phyloP scores from a whole-genome alignment of 2,888 invertebrate genomes.

The Amphimallon solstitiale region DNA sequence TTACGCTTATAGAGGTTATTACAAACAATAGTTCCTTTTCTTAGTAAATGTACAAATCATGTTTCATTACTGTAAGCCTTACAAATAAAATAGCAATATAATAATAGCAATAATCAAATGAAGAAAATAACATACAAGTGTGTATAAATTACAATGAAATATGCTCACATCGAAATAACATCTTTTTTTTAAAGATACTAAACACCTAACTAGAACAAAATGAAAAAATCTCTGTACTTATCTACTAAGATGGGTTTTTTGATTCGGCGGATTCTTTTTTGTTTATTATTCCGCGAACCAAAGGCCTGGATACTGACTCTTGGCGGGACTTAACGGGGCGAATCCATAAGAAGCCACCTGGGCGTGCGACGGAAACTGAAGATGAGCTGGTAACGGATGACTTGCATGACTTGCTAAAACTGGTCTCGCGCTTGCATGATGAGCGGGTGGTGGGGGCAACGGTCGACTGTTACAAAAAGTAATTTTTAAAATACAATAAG shows the following conservation, averaged over 20 bases:
- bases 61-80: background rate
- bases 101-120: slow-evolving; percentile 22
- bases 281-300: slow-evolving; percentile 80
- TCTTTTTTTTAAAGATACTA: slow-evolving; percentile 3
- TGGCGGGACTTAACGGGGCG: slow-evolving; percentile 77
- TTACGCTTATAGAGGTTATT: background rate
- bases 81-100: background rate
- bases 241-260: slow-evolving; percentile 53
- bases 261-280: slow-evolving; percentile 2
- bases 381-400: slow-evolving; percentile 84
- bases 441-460: slow-evolving; percentile 82
- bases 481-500: background rate
- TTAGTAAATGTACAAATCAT: slow-evolving; percentile 20
- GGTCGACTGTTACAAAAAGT: slow-evolving; percentile 65
- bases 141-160: background rate
- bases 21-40: slow-evolving; percentile 4
- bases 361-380: slow-evolving; percentile 78
- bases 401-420: slow-evolving; percentile 74
- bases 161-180: background rate
- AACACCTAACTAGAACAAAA: slow-evolving; percentile 9
- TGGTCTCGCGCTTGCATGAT: slow-evolving; percentile 79
- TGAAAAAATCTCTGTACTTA: slow-evolving; percentile 40
- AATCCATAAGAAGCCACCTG: slow-evolving; percentile 72
- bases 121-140: background rate
- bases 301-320: slow-evolving; percentile 75